Conservation (phyloP, 30 jellyfish, hydroid and myxozoan genomes). For the Clytia hemisphaerica region DNA sequence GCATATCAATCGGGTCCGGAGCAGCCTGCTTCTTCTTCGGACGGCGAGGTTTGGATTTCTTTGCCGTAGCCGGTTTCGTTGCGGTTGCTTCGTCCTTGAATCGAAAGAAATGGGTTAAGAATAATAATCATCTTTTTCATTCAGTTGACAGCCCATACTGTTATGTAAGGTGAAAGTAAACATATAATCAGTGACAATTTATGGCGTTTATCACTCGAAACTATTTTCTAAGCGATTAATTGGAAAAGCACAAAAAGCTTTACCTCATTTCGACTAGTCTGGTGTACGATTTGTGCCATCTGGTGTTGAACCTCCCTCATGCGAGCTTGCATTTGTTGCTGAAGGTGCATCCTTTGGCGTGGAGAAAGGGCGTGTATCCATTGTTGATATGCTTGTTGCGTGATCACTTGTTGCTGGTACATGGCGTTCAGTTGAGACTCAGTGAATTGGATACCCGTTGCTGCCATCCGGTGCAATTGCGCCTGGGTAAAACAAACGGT, state of each 20-base stretch:
- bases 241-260: background rate
- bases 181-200: no score
- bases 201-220: no score
- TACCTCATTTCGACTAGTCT: conserved; percentile 37
- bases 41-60: background rate
- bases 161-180: no score
- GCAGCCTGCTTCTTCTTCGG: background rate
- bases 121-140: no score
- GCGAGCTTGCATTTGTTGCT: conserved; percentile 94
- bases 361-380: conserved; percentile 92
- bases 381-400: conserved; percentile 95
- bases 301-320: conserved; percentile 96
- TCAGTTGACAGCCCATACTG: no score
- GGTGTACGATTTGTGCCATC: conserved; percentile 86
- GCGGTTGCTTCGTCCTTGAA: no score
- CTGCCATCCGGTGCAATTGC: conserved; percentile 92
- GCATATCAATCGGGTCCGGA: no score
- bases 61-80: no score
- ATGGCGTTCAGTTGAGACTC: conserved; percentile 80
- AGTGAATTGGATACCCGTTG: conserved; percentile 92
- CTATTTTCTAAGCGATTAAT: no score
- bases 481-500: conserved; percentile 35
- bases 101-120: no score
- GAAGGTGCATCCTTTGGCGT: conserved; percentile 92
- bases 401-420: conserved; percentile 95